Evolutionary conservation across 2,888 invertebrate species (phyloP).

Genomic region (Synergus itoensis): DNA sequence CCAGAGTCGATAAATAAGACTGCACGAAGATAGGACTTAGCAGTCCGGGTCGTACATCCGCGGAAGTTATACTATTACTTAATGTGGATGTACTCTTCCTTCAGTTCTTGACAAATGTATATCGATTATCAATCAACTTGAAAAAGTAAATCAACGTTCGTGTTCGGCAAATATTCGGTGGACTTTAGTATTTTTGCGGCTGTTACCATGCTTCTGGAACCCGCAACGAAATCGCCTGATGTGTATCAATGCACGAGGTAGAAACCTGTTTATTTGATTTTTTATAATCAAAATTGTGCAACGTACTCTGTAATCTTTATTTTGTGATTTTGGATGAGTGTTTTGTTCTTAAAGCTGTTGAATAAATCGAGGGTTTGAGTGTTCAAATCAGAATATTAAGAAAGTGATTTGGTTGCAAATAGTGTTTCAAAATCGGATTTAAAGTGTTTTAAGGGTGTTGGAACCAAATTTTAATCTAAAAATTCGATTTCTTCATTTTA

Average conservation of each 20-base stretch:
- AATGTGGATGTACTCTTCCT: neutral
- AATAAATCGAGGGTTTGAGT: neutral
- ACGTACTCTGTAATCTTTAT: constrained; percentile 12
- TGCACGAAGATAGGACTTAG: constrained; percentile 2
- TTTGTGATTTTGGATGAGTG: neutral
- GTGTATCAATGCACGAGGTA: constrained; percentile 78
- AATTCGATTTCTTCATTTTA: too few species aligned
- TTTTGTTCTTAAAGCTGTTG: neutral
- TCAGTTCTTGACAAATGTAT: neutral
- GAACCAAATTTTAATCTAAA: too few species aligned
- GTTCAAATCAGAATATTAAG: neutral
- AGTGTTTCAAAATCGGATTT: neutral
- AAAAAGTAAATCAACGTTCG: neutral
- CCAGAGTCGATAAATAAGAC: constrained; percentile 21
- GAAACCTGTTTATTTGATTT: constrained; percentile 1
- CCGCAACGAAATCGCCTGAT: constrained; percentile 74
- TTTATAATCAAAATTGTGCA: constrained; percentile 14
- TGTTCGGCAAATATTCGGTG: neutral
- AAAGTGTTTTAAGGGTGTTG: too few species aligned
- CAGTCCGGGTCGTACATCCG: constrained; percentile 12
- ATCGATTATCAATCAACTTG: neutral
- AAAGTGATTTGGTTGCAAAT: neutral
- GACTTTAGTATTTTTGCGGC: neutral
- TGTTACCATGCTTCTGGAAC: constrained; percentile 73
- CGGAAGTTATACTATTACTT: neutral